A percentile compares a stretch with the other conserved stretches of the same genome.
Evolutionary conservation across 2,113 vertebrate genomes (phyloP).

Genomic region (Phylloscopus trochiloides): DNA sequence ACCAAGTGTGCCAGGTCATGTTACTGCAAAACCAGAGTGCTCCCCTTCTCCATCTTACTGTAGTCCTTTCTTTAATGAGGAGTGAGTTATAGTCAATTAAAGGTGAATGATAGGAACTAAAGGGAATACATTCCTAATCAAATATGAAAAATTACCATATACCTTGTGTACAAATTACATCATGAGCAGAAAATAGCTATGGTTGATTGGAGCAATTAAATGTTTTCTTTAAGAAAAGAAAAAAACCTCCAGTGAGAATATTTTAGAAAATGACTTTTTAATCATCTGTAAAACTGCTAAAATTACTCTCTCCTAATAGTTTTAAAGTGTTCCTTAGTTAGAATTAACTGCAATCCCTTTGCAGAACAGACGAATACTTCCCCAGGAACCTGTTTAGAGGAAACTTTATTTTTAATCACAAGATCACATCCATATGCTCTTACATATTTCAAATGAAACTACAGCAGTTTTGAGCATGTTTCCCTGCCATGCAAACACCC

Average conservation of each 20-base stretch:
- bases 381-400: conserved; percentile 61
- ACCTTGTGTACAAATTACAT: conserved; percentile 83
- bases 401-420: conserved; percentile 67
- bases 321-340: conserved; percentile 81
- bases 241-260: conserved; percentile 89
- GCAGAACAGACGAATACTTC: conserved; percentile 17
- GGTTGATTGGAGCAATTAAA: conserved; percentile 95
- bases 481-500: background rate
- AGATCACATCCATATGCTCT: background rate
- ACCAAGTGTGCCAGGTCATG: background rate
- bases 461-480: background rate
- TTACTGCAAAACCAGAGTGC: background rate
- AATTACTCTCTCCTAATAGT: conserved; percentile 84
- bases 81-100: conserved; percentile 79
- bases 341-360: conserved; percentile 63
- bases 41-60: background rate
- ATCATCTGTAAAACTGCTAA: conserved; percentile 86
- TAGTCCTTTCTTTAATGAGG: conserved; percentile 71
- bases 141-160: conserved; percentile 86
- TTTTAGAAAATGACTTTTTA: conserved; percentile 99
- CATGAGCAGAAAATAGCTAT: conserved; percentile 83
- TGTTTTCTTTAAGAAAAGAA: conserved; percentile 82
- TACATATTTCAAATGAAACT: background rate
- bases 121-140: conserved; percentile 79
- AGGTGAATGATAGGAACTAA: conserved; percentile 79